Percentiles rank a stretch among this genome's conserved stretches.
Conservation (phyloP, 2,888 invertebrate species). For the Ophion slaviceki region DNA sequence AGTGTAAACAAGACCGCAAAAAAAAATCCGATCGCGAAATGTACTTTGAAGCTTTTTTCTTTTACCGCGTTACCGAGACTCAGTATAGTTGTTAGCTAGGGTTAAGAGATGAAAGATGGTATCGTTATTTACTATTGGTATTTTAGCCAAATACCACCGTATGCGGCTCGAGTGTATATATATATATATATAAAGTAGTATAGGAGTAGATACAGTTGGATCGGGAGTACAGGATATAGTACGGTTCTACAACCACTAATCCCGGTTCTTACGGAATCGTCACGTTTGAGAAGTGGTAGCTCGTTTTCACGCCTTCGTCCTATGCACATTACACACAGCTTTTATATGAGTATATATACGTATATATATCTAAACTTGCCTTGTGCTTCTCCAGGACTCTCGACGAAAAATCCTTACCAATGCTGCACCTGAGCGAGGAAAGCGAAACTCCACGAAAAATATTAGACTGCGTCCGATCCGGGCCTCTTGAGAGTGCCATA, state of each 20-base stretch:
- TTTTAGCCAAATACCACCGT: slow-evolving; percentile 18
- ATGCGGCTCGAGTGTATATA: slow-evolving; percentile 1
- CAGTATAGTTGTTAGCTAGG: neutral
- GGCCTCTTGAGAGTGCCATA: slow-evolving; percentile 38
- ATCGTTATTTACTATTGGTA: slow-evolving; percentile 1
- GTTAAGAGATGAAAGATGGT: slow-evolving; percentile 19
- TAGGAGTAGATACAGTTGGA: slow-evolving; percentile 7
- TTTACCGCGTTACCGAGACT: neutral
- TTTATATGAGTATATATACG: slow-evolving; percentile 22
- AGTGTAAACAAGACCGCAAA: neutral
- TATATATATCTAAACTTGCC: slow-evolving; percentile 2
- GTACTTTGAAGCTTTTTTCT: neutral
- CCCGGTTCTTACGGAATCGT: slow-evolving; percentile 72
- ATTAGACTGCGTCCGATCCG: slow-evolving; percentile 9
- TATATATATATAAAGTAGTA: neutral
- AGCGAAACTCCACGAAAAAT: slow-evolving; percentile 38
- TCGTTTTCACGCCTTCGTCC: slow-evolving; percentile 36
- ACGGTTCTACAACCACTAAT: slow-evolving; percentile 72
- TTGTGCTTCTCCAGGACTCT: slow-evolving; percentile 13
- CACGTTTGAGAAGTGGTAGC: slow-evolving; percentile 71
- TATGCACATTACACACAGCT: slow-evolving; percentile 24
- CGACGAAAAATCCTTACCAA: slow-evolving; percentile 20
- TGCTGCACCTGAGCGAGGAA: slow-evolving; percentile 52
- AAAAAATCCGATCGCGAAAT: neutral
- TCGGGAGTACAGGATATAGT: neutral